Base-by-base conservation (phyloP, 2,888 invertebrate genomes). In the Teleiodes luculella region DNA sequence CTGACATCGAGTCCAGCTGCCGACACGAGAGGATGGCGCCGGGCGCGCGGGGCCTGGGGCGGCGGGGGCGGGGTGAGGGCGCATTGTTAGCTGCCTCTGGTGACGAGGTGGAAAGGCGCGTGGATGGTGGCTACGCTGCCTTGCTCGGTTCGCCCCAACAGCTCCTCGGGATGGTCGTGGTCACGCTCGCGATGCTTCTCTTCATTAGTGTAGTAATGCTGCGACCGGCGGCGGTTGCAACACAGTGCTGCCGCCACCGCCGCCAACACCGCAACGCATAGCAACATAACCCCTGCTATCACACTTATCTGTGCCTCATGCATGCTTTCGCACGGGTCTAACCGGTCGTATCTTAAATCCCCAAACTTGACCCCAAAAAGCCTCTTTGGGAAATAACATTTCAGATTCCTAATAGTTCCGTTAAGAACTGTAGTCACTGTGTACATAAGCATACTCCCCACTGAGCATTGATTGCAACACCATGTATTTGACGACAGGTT, bases 191-290 rank as follows among this genome's bases (percentile, higher is more conserved):
- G 73, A 1, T 85, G 73, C 61, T 93, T 93, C 73, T 94, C 95
- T 78, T 95, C 95, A 72, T 95, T 92, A 8, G 95, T 96, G 76
- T 95, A 95, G 80, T 96, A 96, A 46, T 92, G 92, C 3, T 94
- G 93, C 3, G 94, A 93, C 61, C 93, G 91, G 55, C 93, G 92
- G 41, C 93, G 91, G 64, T 94, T 93, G 66, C 94, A 94, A 65
- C 92, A 91, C 51, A 94, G 83, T 1, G 92, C 92, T 0, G 90
- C 90, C 1, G 92, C 87, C 35, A 91, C 89, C 0, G 92, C 92
- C 2, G 92, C 81, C 28, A 88, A 56, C 33, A 87, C 74, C 0
- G 86, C 81, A 11, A 86, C 77, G 16, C 82, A 74, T 13, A 89
- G 59, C 51, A 90, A 58, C 71, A 72, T 92, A 71, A 68, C 82